Base-by-base conservation (phyloP, 2,888 invertebrate genomes). In the Acronicta alni region DNA sequence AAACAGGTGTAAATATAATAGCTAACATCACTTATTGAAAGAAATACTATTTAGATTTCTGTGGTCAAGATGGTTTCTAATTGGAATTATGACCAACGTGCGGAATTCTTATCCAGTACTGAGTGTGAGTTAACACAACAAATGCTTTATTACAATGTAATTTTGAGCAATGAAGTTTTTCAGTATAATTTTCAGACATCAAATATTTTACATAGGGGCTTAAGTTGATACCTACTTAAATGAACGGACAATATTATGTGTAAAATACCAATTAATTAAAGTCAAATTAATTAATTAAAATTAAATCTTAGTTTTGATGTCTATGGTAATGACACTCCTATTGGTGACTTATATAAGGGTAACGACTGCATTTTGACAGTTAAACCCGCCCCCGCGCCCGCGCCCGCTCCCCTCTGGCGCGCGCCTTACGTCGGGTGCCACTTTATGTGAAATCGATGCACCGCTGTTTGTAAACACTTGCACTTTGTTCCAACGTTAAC, bases 381-480 rank as follows among this genome's bases (percentile, higher is more conserved):
- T 46, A 60, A 17, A 59, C 48, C 55, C 57, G 67, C 57, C 30
- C 61, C 67, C 75, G 75, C 68, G 37, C 65, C 68, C 73, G 76
- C 77, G 38, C 42, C 58, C 60, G 57, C 65, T 35, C 58, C 59
- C 59, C 48, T 45, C 23, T 42, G 55, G 26, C 68, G 55, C 60
- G 64, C 56, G 67, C 72, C 69, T 70, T 60, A 66, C 59, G 71
- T 65, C 67, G 71, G 72, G 74, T 67, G 72, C 74, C 86, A 85
- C 82, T 93, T 94, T 93, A 94, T 94, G 94, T 89, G 93, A 93
- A 93, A 94, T 94, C 93, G 93, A 94, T 94, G 94, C 91, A 88
- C 65, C 83, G 80, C 83, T 93, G 93, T 93, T 94, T 91, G 92
- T 92, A 93, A 94, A 94, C 93, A 93, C 88, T 85, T 88, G 87